A percentile compares a stretch with the other conserved stretches of the same genome.
phyloP scores from a whole-genome alignment of 2,797 vertebrate species.

The Buceros bicornis region DNA sequence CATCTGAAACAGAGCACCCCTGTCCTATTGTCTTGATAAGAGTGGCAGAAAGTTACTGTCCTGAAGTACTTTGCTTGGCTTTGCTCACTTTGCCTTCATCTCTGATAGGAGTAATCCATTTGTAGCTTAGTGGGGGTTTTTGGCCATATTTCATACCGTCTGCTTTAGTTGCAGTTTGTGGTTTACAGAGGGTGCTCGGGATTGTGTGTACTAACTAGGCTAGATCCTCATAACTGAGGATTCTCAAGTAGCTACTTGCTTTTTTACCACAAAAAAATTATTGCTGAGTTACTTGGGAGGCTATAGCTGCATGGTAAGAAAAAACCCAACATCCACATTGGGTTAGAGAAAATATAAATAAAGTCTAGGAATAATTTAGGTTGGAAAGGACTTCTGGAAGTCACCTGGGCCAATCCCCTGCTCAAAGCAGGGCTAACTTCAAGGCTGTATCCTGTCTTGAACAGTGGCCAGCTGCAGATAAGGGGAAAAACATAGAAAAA shows the following conservation, averaged over 20 bases:
- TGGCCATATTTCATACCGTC: background rate
- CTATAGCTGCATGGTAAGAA: background rate
- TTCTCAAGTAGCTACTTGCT: background rate
- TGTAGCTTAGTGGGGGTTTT: background rate
- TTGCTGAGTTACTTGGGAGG: background rate
- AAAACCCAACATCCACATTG: background rate
- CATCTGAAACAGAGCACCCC: background rate
- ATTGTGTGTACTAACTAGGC: background rate
- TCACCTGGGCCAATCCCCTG: background rate
- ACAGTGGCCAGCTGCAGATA: background rate
- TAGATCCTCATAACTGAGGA: background rate
- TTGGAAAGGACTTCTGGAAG: background rate
- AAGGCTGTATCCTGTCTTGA: background rate
- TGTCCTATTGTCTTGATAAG: background rate
- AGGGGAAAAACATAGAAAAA: background rate
- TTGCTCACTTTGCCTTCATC: background rate
- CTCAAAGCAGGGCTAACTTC: background rate
- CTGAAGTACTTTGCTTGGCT: background rate
- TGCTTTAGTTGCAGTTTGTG: background rate
- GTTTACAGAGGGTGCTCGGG: background rate
- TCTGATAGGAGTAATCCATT: background rate
- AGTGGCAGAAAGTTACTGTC: background rate
- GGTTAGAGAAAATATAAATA: background rate
- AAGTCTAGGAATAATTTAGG: background rate
- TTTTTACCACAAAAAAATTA: background rate